Evolutionary conservation across 2,888 invertebrate genomes (phyloP), one percentile per base, ranked within the genome.

Genomic region (Scaptodrosophila latifasciaeformis): DNA sequence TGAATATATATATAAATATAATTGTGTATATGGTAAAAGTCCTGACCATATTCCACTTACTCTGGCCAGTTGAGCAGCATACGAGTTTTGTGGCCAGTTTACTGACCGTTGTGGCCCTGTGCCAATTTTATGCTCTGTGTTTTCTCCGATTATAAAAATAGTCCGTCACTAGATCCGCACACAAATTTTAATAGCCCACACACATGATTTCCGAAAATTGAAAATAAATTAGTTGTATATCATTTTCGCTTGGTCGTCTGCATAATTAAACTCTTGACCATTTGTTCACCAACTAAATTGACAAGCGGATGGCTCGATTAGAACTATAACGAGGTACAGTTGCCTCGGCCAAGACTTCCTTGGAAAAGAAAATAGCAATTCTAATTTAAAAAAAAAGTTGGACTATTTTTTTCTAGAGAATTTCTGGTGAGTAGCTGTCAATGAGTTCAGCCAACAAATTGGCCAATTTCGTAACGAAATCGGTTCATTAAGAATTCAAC

Each of bases 181-280:
- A 51, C 55, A 58, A 62, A 69, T 76, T 78, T 72, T 78, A 72
- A 72, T 76, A 71, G 76, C 17, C 15, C 37, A n/a, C 61, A 63
- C 68, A 64, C 72, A 78, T 79, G 79, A 74, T 79, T 67, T 79
- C 72, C 79, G 64, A 74, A 74, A 74, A 74, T 78, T 79, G 72
- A 75, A 74, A 74, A 74, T 74, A 79, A 74, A 74, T 74, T 71
- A 74, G 72, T 74, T 78, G 69, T 79, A 78, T 78, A 71, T 76
- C 72, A 79, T 76, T 62, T 79, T 56, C 52, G 68, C 56, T 40
- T 50, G 49, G 45, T 46, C 47, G 66, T 59, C 63, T 72, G 79
- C 72, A 72, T 72, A 72, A 72, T 72, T 72, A 78, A 72, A 58
- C 79, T 62, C 60, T 64, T 44, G 67, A n/a, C n/a, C 65, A 54